A percentile compares a stretch with the other conserved stretches of the same genome.
phyloP scores from a whole-genome alignment of 2,797 vertebrate genomes.

The Etheostoma nigrum region DNA sequence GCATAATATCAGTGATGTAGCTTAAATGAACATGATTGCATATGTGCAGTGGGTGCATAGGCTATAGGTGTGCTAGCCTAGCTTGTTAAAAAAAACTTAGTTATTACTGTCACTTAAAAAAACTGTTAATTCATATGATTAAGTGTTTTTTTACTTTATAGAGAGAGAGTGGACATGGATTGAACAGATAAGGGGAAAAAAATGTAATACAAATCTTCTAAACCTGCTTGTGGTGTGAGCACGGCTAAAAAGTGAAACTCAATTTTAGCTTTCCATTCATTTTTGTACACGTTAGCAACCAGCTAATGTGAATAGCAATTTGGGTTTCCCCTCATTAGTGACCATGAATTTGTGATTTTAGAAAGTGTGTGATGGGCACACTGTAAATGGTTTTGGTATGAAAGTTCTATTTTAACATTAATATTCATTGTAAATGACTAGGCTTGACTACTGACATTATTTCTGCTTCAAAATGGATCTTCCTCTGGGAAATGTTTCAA shows the following conservation, averaged over 20 bases:
- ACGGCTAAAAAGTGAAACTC: not conserved
- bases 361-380: not conserved
- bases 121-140: not conserved
- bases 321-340: not conserved
- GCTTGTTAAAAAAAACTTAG: too few relatives aligned
- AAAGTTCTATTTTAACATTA: not conserved
- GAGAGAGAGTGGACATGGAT: not conserved
- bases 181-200: not conserved
- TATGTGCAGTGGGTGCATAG: too few relatives aligned
- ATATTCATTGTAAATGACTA: too few relatives aligned
- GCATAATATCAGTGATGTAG: not conserved
- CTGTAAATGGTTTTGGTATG: not conserved
- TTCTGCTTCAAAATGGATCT: conserved; percentile 20
- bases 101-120: too few relatives aligned
- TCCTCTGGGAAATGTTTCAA: conserved; percentile 40
- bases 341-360: not conserved
- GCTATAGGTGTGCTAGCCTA: too few relatives aligned
- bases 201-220: not conserved
- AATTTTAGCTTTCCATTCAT: not conserved
- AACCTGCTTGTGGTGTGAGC: not conserved
- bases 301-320: not conserved
- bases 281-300: not conserved
- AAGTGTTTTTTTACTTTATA: too few relatives aligned
- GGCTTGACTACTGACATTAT: conserved; percentile 5
- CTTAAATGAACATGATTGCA: too few relatives aligned